Conservation (phyloP, 2,113 vertebrate species). For the Megaleporinus macrocephalus region DNA sequence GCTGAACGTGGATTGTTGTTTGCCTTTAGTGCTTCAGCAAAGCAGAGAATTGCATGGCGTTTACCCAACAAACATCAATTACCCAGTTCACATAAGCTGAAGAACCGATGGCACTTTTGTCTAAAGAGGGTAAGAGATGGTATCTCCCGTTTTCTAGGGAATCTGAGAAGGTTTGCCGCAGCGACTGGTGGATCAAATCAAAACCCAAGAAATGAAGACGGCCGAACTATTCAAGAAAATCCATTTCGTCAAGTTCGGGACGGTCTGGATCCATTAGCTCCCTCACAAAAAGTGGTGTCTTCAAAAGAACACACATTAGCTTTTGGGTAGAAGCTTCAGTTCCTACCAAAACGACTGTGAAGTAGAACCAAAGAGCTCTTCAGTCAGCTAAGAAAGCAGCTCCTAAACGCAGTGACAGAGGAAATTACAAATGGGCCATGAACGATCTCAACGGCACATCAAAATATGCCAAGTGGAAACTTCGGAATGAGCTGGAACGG, state of each 20-base stretch:
- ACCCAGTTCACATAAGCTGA: neutral
- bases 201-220: neutral
- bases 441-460: neutral
- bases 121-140: neutral
- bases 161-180: neutral
- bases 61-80: neutral
- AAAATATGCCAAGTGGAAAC: neutral
- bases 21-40: neutral
- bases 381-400: neutral
- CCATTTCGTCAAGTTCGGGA: neutral
- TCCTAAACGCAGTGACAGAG: neutral
- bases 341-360: neutral
- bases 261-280: neutral
- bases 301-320: neutral
- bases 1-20: neutral
- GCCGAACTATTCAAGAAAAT: neutral
- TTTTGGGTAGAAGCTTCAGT: neutral
- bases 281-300: neutral
- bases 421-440: conserved; percentile 10
- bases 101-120: neutral
- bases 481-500: neutral
- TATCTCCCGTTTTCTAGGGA: neutral
- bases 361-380: neutral
- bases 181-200: too few relatives aligned
- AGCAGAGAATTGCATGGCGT: neutral